These are phyloP conservation scores for Phyllotis vaccarum DNA, from an alignment of 2,797 vertebrate genomes.

Conservation along the genomic window DNA sequence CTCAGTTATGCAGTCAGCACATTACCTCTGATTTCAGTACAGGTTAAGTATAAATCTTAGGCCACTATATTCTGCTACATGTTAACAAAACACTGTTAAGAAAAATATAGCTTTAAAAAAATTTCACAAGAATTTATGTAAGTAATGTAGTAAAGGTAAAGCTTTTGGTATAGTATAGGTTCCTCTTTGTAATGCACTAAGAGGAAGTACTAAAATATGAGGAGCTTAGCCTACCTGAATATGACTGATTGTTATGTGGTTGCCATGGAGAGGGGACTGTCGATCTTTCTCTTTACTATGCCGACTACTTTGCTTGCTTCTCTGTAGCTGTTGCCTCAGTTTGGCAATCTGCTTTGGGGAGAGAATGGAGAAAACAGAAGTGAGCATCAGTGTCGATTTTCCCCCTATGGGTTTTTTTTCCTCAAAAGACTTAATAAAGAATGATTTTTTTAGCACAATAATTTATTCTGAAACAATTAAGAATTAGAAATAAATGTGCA, in stretches of 20 bases:
- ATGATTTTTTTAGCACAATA: conserved; percentile 21
- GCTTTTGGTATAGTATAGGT: neutral
- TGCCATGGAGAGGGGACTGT: conserved; percentile 91
- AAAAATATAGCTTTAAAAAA: neutral
- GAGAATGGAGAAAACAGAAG: conserved; percentile 49
- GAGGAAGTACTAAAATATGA: neutral
- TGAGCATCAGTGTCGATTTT: conserved; percentile 41
- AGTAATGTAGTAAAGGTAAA: neutral
- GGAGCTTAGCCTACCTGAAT: conserved; percentile 91
- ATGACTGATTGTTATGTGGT: conserved; percentile 90
- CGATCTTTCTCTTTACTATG: conserved; percentile 94
- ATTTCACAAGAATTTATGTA: conserved; percentile 14
- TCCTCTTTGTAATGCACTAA: conserved; percentile 8
- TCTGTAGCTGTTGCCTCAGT: conserved; percentile 95
- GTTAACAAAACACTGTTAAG: conserved; percentile 51
- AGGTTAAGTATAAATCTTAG: neutral
- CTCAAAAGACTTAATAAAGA: conserved; percentile 25
- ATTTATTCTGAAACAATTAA: conserved; percentile 22
- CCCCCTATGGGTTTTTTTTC: conserved; percentile 21
- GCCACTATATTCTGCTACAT: neutral
- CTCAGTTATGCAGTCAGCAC: neutral
- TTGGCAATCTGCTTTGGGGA: conserved; percentile 94
- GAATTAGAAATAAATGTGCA: conserved; percentile 41
- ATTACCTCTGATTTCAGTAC: conserved; percentile 36
- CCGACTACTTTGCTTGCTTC: conserved; percentile 94